Base-by-base conservation (phyloP, 2,113 vertebrate genomes). In the Brienomyrus longianalis region DNA sequence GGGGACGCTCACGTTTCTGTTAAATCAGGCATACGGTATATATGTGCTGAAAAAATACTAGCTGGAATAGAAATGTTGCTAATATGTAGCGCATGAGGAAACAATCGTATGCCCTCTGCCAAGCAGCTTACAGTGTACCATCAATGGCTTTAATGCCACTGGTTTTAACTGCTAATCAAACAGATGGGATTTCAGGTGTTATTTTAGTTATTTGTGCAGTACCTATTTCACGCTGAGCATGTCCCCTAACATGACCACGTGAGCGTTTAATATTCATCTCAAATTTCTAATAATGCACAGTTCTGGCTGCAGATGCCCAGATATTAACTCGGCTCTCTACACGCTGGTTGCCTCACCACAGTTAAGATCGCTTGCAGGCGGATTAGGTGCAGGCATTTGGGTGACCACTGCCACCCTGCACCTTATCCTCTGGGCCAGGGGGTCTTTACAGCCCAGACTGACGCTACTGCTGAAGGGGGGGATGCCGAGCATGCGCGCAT, bases 401-500 rank as follows among this genome's bases (percentile, higher is more conserved):
- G 27, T 70, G 27, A 13, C 27, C 62, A 70, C 27, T 31, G 27
- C 9, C 27, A 70, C 62, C 62, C 62, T 70, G 10, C 62, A 27
- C 3, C n/a, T 70, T 31, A 70, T 31, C 62, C 62, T 31, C 27
- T 3, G n/a, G n/a, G 62, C 62, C n/a, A 11, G 62, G 62, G 62
- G 23, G 3, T 66, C 9, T 66, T 66, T 66, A 66, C 62, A 66
- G n/a, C n/a, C 62, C 31, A 17, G 35, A 80, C n/a, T 8, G 74
- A 43, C 31, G 35, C 2, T 80, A 35, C 35, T 80, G 15, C 15
- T 80, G 39, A 51, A 19, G 27, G 89, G n/a, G 15, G 35, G 45
- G 47, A 66, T 21, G 23, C 89, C 31, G 88, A 54, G 89, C 89
- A 85, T 89, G 89, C 83, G 83, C 56, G 27, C 47, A 86, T 21